Base-by-base conservation (phyloP, 2,888 invertebrate genomes). In the Parnassius orleans region DNA sequence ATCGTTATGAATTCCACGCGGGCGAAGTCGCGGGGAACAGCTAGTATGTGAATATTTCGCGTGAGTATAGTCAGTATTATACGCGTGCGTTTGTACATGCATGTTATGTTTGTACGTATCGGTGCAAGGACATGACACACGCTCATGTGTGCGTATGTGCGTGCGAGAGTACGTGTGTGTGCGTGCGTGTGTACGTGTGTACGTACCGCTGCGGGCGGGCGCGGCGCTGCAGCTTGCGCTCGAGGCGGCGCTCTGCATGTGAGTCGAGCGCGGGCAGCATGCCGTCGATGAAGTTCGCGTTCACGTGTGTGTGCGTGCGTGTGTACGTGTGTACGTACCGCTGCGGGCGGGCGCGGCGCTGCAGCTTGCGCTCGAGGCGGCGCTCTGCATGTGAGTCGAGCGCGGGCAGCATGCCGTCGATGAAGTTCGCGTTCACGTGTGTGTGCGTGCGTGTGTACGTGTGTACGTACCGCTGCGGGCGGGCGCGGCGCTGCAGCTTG, bases 201-300 rank as follows among this genome's bases (percentile, higher is more conserved):
- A 11, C 47, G 14, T 53, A 84, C 86, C 85, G 78, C 58, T 78
- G 76, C 2, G 84, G 83, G 2, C 76, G 63, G 2, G 72, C 73
- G 55, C 84, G 72, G 24, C 54, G 48, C 54, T 63, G 63, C 41
- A 87, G 77, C 19, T 79, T 79, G 43, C 80, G 67, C 41, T 77
- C 76, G 10, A 87, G 74, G 15, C 80, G 67, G 10, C 76, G 72
- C 9, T 77, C 56, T 51, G 81, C 78, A 1, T 71, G 68, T 3
- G 80, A 72, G 62, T 73, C 73, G 53, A 90, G 76, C 48, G 72
- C 71, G 15, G 84, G 86, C 78, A 87, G 77, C 80, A 91, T 86
- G 68, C 96, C 98, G 90, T 98, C 98, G 68, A 98, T 97, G 90
- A 97, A 98, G 93, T 98, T 98, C 44, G 98, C 98, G 24, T 56